These are phyloP conservation scores for Leucozona laternaria DNA, from an alignment of 2,888 invertebrate genomes.

Conservation along the genomic window DNA sequence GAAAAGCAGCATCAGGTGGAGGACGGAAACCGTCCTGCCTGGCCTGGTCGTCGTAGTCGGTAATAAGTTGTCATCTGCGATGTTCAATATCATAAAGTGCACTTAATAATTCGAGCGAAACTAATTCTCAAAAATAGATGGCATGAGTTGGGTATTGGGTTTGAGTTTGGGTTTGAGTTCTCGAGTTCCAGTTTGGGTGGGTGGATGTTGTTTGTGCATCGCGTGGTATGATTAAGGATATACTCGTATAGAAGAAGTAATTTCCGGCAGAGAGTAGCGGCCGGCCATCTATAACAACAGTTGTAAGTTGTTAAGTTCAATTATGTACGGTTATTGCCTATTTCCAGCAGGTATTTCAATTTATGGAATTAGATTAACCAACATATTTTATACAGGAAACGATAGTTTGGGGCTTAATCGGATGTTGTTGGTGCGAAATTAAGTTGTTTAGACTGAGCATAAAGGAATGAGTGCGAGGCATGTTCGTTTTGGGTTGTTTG, in stretches of 20 bases:
- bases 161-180: not conserved
- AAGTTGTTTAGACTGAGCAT: not conserved
- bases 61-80: constrained; percentile 69
- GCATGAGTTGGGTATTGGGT: constrained; percentile 6
- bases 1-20: constrained; percentile 63
- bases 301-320: constrained; percentile 62
- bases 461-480: not conserved
- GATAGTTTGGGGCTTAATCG: constrained; percentile 15
- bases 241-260: constrained; percentile 26
- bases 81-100: constrained; percentile 69
- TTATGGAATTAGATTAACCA: constrained; percentile 35
- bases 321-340: constrained; percentile 58
- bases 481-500: too few relatives aligned
- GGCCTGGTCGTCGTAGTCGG: not conserved
- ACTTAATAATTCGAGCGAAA: constrained; percentile 70
- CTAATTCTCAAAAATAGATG: constrained; percentile 65
- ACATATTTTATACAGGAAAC: constrained; percentile 29
- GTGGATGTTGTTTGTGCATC: not conserved
- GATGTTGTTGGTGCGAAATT: constrained; percentile 14
- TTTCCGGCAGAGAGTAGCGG: not conserved
- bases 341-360: constrained; percentile 54
- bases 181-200: too few relatives aligned
- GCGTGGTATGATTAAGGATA: constrained; percentile 27
- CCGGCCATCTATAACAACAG: constrained; percentile 14
- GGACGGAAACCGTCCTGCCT: constrained; percentile 23